Percentiles rank a stretch among this genome's conserved stretches.
Conservation (phyloP, 2,888 invertebrate species). For the Hemistola chrysoprasaria region DNA sequence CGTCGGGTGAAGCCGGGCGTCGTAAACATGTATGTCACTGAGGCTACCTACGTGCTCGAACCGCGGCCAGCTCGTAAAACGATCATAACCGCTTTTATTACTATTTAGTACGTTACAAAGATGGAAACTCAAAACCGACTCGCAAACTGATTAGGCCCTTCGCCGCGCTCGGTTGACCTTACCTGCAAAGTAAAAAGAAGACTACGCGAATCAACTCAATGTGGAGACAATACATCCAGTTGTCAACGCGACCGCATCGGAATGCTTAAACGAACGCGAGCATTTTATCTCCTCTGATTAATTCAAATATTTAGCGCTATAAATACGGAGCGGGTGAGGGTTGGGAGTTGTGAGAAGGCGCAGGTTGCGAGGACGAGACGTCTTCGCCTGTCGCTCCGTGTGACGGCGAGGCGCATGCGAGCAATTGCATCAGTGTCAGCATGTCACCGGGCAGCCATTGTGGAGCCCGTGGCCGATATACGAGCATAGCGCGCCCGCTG, state of each 20-base stretch:
- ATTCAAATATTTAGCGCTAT: slow-evolving; percentile 81
- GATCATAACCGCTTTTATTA: slow-evolving; percentile 54
- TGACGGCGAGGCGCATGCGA: slow-evolving; percentile 65
- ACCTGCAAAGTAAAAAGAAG: slow-evolving; percentile 20
- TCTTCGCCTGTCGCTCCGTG: slow-evolving; percentile 43
- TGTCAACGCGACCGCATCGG: slow-evolving; percentile 78
- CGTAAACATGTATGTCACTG: slow-evolving; percentile 73
- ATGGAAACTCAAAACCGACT: slow-evolving; percentile 36
- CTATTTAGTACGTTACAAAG: slow-evolving; percentile 40
- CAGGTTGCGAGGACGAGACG: slow-evolving; percentile 48
- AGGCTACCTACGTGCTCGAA: slow-evolving; percentile 61
- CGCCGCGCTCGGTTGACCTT: slow-evolving; percentile 16
- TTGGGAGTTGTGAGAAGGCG: slow-evolving; percentile 41
- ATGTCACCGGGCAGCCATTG: slow-evolving; percentile 70
- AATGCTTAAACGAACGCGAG: slow-evolving; percentile 74
- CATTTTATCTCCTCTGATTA: slow-evolving; percentile 81
- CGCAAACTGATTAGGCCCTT: slow-evolving; percentile 39
- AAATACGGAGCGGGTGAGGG: slow-evolving; percentile 58
- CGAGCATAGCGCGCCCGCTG: slow-evolving; percentile 52
- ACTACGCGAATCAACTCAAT: slow-evolving; percentile 51
- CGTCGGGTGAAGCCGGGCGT: slow-evolving; percentile 52
- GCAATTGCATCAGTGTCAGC: slow-evolving; percentile 75
- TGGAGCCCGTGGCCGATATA: slow-evolving; percentile 65
- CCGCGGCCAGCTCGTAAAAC: slow-evolving; percentile 58
- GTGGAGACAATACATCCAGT: slow-evolving; percentile 77